Evolutionary conservation across 1,140 invertebrate genomes (phyloP).

Genomic region (Orchestia grillus): DNA sequence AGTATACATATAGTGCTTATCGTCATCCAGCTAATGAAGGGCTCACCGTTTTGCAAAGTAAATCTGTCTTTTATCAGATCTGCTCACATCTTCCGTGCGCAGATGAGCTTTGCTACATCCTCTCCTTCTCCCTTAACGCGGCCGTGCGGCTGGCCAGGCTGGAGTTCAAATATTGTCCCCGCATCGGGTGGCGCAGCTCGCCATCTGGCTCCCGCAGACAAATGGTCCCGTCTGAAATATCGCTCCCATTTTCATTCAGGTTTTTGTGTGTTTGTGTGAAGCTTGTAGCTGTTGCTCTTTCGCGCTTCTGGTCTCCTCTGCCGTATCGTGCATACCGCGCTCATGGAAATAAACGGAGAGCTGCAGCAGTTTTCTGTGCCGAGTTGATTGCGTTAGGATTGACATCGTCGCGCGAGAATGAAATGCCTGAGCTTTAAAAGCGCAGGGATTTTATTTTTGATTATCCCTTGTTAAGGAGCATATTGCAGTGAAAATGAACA

Average conservation of each 20-base stretch:
- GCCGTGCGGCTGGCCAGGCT: neutral
- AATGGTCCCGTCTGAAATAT: constrained; percentile 36
- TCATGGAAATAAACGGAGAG: neutral
- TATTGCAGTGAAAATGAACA: too few relatives aligned
- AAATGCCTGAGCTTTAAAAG: neutral
- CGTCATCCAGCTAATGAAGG: too few relatives aligned
- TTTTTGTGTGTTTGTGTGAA: neutral
- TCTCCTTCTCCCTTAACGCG: neutral
- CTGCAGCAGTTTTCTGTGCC: neutral
- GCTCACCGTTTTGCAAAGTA: neutral
- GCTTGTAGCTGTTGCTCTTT: neutral
- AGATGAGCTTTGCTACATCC: neutral
- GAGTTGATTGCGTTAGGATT: neutral
- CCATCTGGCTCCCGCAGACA: constrained; percentile 33
- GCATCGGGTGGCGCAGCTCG: neutral
- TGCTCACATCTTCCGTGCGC: neutral
- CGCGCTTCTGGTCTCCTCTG: neutral
- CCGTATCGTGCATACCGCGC: neutral
- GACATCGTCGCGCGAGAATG: neutral
- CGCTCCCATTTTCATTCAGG: neutral
- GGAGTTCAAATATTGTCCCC: neutral
- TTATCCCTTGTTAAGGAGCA: too few relatives aligned
- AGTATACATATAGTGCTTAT: too few relatives aligned
- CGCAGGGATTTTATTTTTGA: too few relatives aligned
- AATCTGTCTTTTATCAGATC: neutral